Evolutionary conservation across 2,888 invertebrate genomes (phyloP).

Genomic region (Drosophila buzzatii): DNA sequence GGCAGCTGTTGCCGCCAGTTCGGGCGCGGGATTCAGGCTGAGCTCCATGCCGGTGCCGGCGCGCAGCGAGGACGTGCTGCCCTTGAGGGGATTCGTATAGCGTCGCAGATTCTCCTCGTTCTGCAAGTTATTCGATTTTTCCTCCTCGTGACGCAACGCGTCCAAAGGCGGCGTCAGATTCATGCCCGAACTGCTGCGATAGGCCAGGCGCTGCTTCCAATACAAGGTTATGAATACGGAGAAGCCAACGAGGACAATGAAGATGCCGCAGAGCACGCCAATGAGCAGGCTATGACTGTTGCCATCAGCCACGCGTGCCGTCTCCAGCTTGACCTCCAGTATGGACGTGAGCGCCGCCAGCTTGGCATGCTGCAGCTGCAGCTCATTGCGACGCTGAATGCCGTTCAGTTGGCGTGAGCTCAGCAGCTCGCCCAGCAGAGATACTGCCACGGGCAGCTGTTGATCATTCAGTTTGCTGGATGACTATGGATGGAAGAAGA

Average conservation of each 20-base stretch:
- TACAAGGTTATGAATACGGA: slow-evolving; percentile 86
- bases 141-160: slow-evolving; percentile 91
- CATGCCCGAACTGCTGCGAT: slow-evolving; percentile 86
- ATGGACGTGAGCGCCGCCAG: slow-evolving; percentile 89
- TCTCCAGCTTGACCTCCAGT: slow-evolving; percentile 91
- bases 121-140: slow-evolving; percentile 95
- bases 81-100: slow-evolving; percentile 92
- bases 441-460: slow-evolving; percentile 86
- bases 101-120: slow-evolving; percentile 95
- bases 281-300: slow-evolving; percentile 85
- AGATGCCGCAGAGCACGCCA: slow-evolving; percentile 85
- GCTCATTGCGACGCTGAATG: slow-evolving; percentile 77
- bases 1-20: slow-evolving; percentile 85
- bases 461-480: slow-evolving; percentile 86
- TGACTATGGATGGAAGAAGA: slow-evolving; percentile 83
- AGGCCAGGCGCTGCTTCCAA: slow-evolving; percentile 87
- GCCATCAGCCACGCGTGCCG: slow-evolving; percentile 87
- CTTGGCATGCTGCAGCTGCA: slow-evolving; percentile 86
- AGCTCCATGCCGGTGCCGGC: slow-evolving; percentile 86
- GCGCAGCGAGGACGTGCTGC: slow-evolving; percentile 86
- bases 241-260: slow-evolving; percentile 85
- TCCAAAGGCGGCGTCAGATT: slow-evolving; percentile 87
- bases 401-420: slow-evolving; percentile 86
- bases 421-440: slow-evolving; percentile 88
- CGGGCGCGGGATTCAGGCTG: slow-evolving; percentile 84